Percentiles rank a stretch among this genome's conserved stretches.
Conservation (phyloP, 2,888 invertebrate species). For the Stramonita haemastoma region DNA sequence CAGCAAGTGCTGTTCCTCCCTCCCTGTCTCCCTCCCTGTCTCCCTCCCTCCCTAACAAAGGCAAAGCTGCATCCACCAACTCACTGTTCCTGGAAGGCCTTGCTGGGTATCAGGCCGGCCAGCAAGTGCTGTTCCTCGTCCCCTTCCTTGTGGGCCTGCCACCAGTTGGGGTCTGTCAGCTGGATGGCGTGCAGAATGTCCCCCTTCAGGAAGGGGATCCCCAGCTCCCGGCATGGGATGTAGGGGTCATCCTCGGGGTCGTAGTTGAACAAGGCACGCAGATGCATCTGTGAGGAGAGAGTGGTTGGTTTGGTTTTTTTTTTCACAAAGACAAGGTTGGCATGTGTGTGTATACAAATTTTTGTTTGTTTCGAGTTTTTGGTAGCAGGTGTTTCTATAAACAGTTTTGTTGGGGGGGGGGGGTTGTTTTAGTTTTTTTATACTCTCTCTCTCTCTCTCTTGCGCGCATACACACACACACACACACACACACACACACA, state of each 20-base stretch:
- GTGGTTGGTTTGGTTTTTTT: not conserved
- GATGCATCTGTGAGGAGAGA: slow-evolving; percentile 74
- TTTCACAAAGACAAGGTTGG: too few species aligned
- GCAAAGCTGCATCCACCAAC: not conserved
- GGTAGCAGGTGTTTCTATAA: too few species aligned
- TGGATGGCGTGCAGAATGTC: slow-evolving; percentile 98
- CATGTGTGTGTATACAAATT: too few species aligned
- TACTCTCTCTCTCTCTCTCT: too few species aligned
- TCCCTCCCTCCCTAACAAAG: not conserved
- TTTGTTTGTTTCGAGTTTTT: too few species aligned
- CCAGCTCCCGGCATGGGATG: slow-evolving; percentile 97
- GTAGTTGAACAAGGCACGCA: slow-evolving; percentile 98
- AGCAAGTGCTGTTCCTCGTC: slow-evolving; percentile 92
- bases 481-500: too few species aligned
- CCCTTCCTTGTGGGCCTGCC: slow-evolving; percentile 95
- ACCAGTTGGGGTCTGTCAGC: slow-evolving; percentile 98
- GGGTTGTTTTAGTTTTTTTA: not conserved
- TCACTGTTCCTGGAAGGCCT: slow-evolving; percentile 86
- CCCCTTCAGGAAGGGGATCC: slow-evolving; percentile 97
- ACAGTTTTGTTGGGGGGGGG: too few species aligned
- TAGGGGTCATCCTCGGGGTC: slow-evolving; percentile 96
- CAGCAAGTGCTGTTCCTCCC: not conserved
- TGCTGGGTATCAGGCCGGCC: slow-evolving; percentile 97
- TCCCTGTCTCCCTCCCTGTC: not conserved
- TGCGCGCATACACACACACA: too few species aligned